A percentile compares a stretch with the other conserved stretches of the same genome.
Conservation (phyloP, 92 coral and sea anemone genomes). For the Bergia puertoricense region DNA sequence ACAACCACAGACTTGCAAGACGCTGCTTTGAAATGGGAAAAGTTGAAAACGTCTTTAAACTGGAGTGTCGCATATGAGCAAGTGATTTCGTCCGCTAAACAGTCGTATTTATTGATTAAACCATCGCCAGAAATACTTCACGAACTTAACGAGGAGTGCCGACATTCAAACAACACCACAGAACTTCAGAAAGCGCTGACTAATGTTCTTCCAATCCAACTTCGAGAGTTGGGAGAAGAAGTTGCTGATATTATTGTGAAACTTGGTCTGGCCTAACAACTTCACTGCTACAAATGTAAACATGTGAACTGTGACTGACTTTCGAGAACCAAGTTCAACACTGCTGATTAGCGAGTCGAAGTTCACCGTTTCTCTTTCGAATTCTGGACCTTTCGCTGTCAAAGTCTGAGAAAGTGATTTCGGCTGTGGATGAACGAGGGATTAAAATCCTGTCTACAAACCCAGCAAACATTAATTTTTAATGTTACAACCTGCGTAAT, state of each 20-base stretch:
- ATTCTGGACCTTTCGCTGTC: neutral
- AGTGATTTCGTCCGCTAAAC: constrained; percentile 65
- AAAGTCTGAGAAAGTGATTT: neutral
- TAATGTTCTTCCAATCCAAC: constrained; percentile 52
- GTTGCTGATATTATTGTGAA: constrained; percentile 53
- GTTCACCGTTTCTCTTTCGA: neutral
- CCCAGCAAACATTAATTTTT: constrained; percentile 19
- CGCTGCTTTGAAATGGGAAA: constrained; percentile 56
- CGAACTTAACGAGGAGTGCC: constrained; percentile 54
- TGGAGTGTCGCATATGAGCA: constrained; percentile 62
- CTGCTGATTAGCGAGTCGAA: neutral
- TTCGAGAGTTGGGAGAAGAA: constrained; percentile 60
- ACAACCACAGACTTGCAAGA: constrained; percentile 42
- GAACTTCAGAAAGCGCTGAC: constrained; percentile 59
- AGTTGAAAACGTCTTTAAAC: constrained; percentile 42
- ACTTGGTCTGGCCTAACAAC: constrained; percentile 42
- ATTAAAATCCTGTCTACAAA: constrained; percentile 13
- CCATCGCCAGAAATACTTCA: constrained; percentile 69
- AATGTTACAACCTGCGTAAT: neutral
- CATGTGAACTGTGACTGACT: neutral
- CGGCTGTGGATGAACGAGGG: neutral
- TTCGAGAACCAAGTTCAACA: constrained; percentile 7
- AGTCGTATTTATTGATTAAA: constrained; percentile 60
- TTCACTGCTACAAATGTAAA: neutral
- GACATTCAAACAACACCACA: constrained; percentile 33